Base-by-base conservation (phyloP, 2,888 invertebrate genomes). In the Trissolcus japonicus region DNA sequence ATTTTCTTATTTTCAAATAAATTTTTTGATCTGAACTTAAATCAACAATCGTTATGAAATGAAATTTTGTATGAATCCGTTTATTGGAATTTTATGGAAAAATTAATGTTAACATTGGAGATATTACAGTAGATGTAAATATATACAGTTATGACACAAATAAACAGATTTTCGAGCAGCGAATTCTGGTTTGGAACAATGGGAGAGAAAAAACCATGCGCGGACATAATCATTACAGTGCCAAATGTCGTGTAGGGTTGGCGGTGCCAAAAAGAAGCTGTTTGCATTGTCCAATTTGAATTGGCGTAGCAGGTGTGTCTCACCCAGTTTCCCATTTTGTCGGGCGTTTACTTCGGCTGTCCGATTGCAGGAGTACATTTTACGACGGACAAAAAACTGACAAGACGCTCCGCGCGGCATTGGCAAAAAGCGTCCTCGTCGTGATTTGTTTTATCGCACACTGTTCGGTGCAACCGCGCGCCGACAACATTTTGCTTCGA, bases 341-440 rank as follows among this genome's bases (percentile, higher is more conserved):
- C 43, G 41, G 43, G 46, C 43, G 66, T 73, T 73, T 73, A 56
- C 73, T 56, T 73, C 61, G 55, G 50, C 55, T 53, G 73, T 60
- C 29, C 54, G 57, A 72, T 65, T 65, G 56, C 51, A 21, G 50
- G 50, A 55, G 54, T 63, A 21, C 48, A 75, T 74, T 35, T 35
- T 61, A 51, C 61, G 16, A 17, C 21, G 29, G 50, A 50, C 73
- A 74, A 74, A 67, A 74, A 74, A 43, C 40, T 35, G 55, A n/a
- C 17, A 57, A 74, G 74, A 62, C 62, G 68, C 62, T 67, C 48
- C 25, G 14, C 43, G 19, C 48, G 35, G 14, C 16, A 14, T 40
- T 16, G 21, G 40, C 56, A 62, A 57, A 55, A 74, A 57, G 16
- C 50, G 50, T 17, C 4, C 29, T 14, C 19, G 56, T 29, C 14